Percentiles rank a stretch among this genome's conserved stretches.
phyloP scores from a whole-genome alignment of 2,888 invertebrate genomes.

The Acleris laterana region DNA sequence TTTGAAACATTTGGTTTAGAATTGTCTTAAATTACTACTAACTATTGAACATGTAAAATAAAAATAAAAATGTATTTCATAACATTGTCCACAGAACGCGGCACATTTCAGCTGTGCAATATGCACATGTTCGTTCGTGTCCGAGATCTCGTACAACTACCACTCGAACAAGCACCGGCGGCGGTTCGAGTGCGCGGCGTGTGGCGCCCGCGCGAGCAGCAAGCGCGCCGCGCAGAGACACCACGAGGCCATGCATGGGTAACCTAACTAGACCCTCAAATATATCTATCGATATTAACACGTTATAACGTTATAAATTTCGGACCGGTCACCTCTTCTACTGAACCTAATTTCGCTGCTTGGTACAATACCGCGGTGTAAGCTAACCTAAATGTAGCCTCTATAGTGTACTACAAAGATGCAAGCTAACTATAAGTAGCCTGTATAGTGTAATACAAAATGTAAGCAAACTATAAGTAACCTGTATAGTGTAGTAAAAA shows the following conservation, averaged over 20 bases:
- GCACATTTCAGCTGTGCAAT: conserved; percentile 56
- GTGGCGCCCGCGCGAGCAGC: conserved; percentile 46
- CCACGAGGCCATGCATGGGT: conserved; percentile 43
- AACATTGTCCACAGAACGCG: conserved; percentile 49
- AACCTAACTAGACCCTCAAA: no score
- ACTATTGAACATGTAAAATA: no score
- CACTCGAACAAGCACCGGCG: conserved; percentile 59
- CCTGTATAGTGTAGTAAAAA: no score
- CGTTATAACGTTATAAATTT: no score
- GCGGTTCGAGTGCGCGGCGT: conserved; percentile 58
- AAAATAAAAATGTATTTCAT: neutral
- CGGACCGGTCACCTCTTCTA: no score
- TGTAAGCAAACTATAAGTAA: no score
- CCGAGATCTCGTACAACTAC: conserved; percentile 63
- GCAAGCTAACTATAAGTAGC: no score
- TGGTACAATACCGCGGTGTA: neutral
- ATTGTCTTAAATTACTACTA: no score
- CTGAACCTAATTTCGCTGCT: no score
- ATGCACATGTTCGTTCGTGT: conserved; percentile 61
- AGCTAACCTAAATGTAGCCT: neutral
- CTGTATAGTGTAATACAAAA: no score
- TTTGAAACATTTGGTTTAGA: no score
- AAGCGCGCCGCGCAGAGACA: conserved; percentile 53
- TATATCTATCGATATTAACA: no score
- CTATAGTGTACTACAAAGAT: neutral